phyloP scores from a whole-genome alignment of 2,113 vertebrate genomes.

The Rattus norvegicus region GRCr8 NC_086024.1:121434501-121435000 shows the following conservation, averaged over 20 bases:
- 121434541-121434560: neutral
- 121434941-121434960: neutral
- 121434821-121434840: neutral
- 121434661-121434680: neutral
- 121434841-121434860: neutral
- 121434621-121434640: neutral
- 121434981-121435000: neutral
- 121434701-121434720: neutral
- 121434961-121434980: neutral
- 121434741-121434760: neutral
- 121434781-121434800: neutral
- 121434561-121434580: neutral
- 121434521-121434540: neutral
- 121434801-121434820: neutral
- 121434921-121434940: too few relatives aligned
- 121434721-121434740: neutral
- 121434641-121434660: neutral
- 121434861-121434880: neutral
- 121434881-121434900: neutral
- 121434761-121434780: neutral
- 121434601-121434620: rapidly evolving
- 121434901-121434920: neutral
- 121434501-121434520: neutral
- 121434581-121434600: neutral
- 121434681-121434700: neutral